Percentiles rank a stretch among this genome's conserved stretches.
phyloP scores from a whole-genome alignment of 2,113 vertebrate species.

The Ailuropoda melanoleuca region DNA sequence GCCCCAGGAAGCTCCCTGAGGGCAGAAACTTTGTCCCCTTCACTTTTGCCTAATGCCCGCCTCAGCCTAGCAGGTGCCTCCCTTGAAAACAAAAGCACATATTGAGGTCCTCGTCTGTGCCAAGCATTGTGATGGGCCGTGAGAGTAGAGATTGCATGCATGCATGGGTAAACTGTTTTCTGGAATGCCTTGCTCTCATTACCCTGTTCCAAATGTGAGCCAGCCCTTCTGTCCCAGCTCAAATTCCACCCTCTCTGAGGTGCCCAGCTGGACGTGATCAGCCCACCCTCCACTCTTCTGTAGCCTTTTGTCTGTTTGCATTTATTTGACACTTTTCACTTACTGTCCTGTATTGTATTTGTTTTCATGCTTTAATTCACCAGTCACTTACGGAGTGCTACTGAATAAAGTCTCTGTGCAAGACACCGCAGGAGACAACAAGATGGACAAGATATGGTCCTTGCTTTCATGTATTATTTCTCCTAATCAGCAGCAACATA shows the following conservation, averaged over 20 bases:
- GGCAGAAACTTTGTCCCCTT: not conserved
- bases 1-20: not conserved
- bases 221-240: not conserved
- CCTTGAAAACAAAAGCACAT: not conserved
- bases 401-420: not conserved
- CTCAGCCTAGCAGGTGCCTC: not conserved
- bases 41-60: not conserved
- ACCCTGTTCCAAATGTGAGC: not conserved
- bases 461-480: not conserved
- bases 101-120: not conserved
- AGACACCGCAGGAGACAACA: constrained; percentile 19
- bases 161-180: not conserved
- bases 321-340: not conserved
- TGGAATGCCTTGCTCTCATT: not conserved
- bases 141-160: not conserved
- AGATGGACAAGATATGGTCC: not conserved
- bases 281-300: not conserved
- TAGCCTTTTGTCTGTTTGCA: not conserved
- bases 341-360: not conserved
- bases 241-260: not conserved
- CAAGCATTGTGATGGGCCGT: accelerated
- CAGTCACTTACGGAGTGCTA: not conserved
- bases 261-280: not conserved
- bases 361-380: constrained; percentile 31
- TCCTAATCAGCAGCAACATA: not conserved